Evolutionary conservation across 2,797 vertebrate genomes (phyloP).

Genomic region (Nyctalus aviator): DNA sequence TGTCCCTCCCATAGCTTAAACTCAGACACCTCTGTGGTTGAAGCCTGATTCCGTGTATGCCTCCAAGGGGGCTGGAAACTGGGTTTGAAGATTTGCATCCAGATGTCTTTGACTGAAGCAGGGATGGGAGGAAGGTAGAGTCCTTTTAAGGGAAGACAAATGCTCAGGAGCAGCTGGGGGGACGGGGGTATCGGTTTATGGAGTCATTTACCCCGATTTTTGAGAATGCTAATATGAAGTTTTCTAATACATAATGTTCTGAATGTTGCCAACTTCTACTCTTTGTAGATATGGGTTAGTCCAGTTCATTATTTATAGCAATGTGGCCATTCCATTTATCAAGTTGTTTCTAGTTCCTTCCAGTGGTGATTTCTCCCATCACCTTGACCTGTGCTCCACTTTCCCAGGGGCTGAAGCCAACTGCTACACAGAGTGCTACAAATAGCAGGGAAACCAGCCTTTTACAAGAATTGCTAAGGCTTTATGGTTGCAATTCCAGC

Average conservation of each 20-base stretch:
- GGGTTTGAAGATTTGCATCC: neutral
- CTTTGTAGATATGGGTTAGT: neutral
- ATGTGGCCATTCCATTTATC: neutral
- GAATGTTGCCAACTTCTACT: neutral
- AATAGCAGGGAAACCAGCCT: neutral
- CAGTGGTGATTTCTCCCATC: neutral
- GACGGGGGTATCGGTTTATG: neutral
- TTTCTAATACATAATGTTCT: neutral
- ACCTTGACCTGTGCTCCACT: neutral
- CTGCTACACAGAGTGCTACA: too few species aligned
- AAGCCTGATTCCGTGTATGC: neutral
- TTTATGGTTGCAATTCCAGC: neutral
- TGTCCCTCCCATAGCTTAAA: neutral
- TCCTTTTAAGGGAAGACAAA: neutral
- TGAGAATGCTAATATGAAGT: neutral
- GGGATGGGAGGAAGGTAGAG: neutral
- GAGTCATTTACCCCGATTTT: neutral
- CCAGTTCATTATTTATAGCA: neutral
- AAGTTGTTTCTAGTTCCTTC: neutral
- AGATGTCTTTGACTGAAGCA: neutral
- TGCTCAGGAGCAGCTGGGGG: neutral
- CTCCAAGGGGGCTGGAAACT: neutral
- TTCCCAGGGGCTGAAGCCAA: neutral
- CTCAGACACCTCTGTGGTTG: neutral
- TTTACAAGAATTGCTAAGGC: neutral